Conservation (phyloP, 2,888 invertebrate genomes). For the Stictocephala bisonia region DNA sequence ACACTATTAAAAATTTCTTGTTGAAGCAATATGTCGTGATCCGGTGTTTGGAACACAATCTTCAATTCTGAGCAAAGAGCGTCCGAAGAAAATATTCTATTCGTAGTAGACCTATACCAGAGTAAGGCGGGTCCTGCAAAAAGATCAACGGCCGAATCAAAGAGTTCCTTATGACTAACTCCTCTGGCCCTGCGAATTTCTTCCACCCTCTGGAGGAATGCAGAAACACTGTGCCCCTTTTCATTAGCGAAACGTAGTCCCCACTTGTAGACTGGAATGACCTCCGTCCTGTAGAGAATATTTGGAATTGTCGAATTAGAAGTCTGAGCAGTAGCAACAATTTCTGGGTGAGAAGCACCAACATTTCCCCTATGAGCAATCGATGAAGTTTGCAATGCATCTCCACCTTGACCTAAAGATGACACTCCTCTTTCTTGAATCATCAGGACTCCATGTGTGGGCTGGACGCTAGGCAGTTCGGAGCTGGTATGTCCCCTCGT, state of each 20-base stretch:
- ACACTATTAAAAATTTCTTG: background rate
- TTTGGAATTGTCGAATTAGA: no score
- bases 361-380: no score
- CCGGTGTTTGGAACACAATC: background rate
- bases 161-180: constrained; percentile 49
- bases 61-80: background rate
- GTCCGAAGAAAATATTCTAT: constrained; percentile 4
- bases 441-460: no score
- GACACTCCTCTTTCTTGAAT: no score
- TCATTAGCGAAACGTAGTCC: background rate
- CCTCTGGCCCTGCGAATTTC: constrained; percentile 52
- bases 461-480: no score
- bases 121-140: constrained; percentile 54
- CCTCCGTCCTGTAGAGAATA: no score
- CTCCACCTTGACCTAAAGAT: no score
- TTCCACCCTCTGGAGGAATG: constrained; percentile 55
- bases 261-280: constrained; percentile 16
- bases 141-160: constrained; percentile 53
- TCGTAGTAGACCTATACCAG: constrained; percentile 60
- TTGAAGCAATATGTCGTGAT: background rate
- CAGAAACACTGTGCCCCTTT: constrained; percentile 23
- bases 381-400: no score
- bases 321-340: no score
- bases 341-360: no score
- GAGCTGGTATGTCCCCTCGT: no score